A percentile compares a stretch with the other conserved stretches of the same genome.
Conservation (phyloP, 2,797 vertebrate species). For the Pangasius macronema region DNA sequence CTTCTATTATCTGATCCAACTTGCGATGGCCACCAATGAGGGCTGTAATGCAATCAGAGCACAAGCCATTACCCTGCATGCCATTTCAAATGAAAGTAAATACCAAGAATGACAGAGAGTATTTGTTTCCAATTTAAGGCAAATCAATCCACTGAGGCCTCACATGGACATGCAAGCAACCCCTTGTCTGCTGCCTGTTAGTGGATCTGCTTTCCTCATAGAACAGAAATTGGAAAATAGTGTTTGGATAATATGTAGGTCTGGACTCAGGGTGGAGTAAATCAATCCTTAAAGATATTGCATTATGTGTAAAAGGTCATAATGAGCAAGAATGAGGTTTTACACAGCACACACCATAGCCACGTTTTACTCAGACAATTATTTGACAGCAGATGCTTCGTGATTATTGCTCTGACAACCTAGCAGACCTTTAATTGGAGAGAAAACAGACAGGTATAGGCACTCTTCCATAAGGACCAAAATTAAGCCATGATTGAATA, state of each 20-base stretch:
- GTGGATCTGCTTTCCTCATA: slow-evolving; percentile 24
- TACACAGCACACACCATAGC: background rate
- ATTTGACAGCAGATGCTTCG: slow-evolving; percentile 48
- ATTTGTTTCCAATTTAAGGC: slow-evolving; percentile 57
- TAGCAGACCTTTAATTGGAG: slow-evolving; percentile 49
- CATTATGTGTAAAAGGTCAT: slow-evolving; percentile 44
- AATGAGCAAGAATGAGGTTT: slow-evolving; percentile 35
- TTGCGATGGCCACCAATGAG: slow-evolving; percentile 41
- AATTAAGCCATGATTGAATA: slow-evolving; percentile 32
- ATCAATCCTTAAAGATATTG: slow-evolving; percentile 28
- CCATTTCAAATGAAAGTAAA: slow-evolving; percentile 46
- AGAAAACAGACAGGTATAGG: slow-evolving; percentile 36
- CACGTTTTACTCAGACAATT: slow-evolving; percentile 37
- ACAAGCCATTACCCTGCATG: slow-evolving; percentile 33
- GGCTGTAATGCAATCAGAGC: slow-evolving; percentile 49
- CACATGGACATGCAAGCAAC: slow-evolving; percentile 44
- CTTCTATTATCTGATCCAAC: slow-evolving; percentile 11
- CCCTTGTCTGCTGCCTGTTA: slow-evolving; percentile 31
- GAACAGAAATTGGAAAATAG: slow-evolving; percentile 40
- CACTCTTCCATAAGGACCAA: background rate
- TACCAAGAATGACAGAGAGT: slow-evolving; percentile 37
- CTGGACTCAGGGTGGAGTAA: slow-evolving; percentile 24
- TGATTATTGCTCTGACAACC: slow-evolving; percentile 52
- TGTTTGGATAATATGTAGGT: slow-evolving; percentile 30
- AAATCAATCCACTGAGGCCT: slow-evolving; percentile 52